Evolutionary conservation across 2,888 invertebrate species (phyloP).

Genomic region (Erynnis tages): DNA sequence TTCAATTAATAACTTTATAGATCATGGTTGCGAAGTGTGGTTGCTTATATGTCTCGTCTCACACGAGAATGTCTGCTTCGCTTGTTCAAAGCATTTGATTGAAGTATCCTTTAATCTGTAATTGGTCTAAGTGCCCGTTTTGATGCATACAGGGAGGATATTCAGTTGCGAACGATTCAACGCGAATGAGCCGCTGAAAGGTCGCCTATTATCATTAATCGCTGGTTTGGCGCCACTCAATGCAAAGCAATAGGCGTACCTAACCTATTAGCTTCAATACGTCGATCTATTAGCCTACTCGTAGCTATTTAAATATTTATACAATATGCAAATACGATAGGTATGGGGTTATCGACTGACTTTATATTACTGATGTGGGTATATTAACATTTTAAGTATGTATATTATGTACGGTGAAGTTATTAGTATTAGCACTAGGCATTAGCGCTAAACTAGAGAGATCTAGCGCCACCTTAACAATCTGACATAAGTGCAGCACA

Average conservation of each 20-base stretch:
- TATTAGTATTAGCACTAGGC: no score
- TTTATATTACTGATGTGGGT: no score
- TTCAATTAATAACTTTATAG: no score
- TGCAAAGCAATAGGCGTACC: constrained; percentile 20
- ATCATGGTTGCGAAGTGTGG: constrained; percentile 53
- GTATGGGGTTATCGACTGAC: no score
- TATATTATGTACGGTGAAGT: no score
- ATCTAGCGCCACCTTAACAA: no score
- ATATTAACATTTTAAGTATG: no score
- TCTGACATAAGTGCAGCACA: no score
- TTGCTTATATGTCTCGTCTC: no score
- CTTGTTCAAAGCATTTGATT: constrained; percentile 3
- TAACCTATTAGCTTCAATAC: constrained; percentile 19
- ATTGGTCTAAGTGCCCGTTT: constrained; percentile 26
- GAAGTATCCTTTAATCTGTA: constrained; percentile 18
- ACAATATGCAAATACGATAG: background rate
- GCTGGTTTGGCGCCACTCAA: constrained; percentile 23
- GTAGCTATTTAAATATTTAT: background rate
- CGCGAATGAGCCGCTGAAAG: constrained; percentile 20
- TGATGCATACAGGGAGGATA: constrained; percentile 15
- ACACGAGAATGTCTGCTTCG: no score
- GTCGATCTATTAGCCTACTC: constrained; percentile 1
- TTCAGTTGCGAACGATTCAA: constrained; percentile 24
- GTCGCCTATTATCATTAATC: constrained; percentile 24
- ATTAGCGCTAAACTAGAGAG: no score